These are phyloP conservation scores for Tetragonisca angustula DNA, from an alignment of 2,888 invertebrate genomes.

Conservation along the genomic window DNA sequence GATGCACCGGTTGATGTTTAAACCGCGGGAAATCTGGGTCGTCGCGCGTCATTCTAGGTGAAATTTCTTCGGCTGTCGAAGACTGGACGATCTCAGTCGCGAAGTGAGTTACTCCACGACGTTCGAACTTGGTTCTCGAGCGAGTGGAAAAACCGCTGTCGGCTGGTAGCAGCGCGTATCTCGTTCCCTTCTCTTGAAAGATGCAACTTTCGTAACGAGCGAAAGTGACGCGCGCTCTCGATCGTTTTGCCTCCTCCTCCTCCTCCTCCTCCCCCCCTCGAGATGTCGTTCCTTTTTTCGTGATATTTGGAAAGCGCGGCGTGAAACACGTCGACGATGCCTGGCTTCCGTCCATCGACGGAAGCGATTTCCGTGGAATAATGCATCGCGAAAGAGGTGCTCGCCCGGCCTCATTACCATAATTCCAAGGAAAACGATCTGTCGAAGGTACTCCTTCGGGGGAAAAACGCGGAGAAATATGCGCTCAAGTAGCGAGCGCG, in stretches of 20 bases:
- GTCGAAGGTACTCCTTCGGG: constrained; percentile 13
- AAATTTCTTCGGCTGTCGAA: constrained; percentile 37
- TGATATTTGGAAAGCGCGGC: constrained; percentile 35
- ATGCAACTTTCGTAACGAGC: constrained; percentile 65
- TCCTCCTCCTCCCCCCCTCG: background rate
- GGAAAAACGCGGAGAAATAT: constrained; percentile 10
- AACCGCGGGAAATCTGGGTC: constrained; percentile 45
- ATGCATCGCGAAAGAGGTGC: constrained; percentile 23
- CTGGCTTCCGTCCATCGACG: background rate
- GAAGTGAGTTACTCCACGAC: constrained; percentile 13
- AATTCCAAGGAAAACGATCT: constrained; percentile 56
- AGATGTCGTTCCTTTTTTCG: background rate
- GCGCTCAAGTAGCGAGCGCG: background rate
- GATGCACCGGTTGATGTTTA: background rate
- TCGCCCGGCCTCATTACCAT: constrained; percentile 37
- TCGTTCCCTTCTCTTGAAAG: constrained; percentile 22
- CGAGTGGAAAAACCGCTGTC: constrained; percentile 46
- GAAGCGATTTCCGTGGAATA: constrained; percentile 19
- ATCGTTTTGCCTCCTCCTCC: constrained; percentile 27
- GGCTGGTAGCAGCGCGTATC: background rate
- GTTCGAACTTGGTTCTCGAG: background rate
- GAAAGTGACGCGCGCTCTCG: constrained; percentile 55
- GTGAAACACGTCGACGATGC: background rate
- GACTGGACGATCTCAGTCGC: background rate
- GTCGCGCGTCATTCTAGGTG: constrained; percentile 31